A percentile compares a stretch with the other conserved stretches of the same genome.
Conservation (phyloP, 2,888 invertebrate genomes). For the Pelosia muscerda region DNA sequence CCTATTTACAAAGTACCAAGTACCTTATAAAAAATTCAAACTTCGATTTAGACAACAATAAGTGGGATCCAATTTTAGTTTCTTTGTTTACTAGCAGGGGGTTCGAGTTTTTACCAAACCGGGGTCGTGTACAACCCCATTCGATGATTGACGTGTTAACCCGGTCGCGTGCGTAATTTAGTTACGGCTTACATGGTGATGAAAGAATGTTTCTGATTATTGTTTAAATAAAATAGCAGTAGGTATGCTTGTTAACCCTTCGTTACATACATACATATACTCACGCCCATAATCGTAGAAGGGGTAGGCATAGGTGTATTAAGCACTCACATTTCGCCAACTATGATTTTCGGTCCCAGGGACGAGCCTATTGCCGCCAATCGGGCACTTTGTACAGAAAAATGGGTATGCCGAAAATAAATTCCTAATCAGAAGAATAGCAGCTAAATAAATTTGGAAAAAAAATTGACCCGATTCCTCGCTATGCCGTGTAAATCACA, state of each 20-base stretch:
- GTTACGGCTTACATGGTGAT: slow-evolving; percentile 46
- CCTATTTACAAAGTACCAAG: slow-evolving; percentile 30
- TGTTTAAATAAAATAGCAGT: background rate
- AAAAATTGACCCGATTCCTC: too few relatives aligned
- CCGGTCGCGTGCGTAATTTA: slow-evolving; percentile 54
- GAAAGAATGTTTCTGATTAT: slow-evolving; percentile 17
- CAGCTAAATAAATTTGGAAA: too few relatives aligned
- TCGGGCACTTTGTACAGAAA: too few relatives aligned
- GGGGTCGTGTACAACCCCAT: slow-evolving; percentile 54
- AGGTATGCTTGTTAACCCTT: background rate
- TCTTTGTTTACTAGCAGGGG: slow-evolving; percentile 63
- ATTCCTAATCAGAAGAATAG: too few relatives aligned
- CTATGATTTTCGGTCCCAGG: too few relatives aligned
- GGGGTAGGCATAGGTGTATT: too few relatives aligned
- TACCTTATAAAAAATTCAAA: slow-evolving; percentile 67
- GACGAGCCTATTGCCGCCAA: too few relatives aligned
- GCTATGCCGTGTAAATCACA: too few relatives aligned
- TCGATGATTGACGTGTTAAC: slow-evolving; percentile 60
- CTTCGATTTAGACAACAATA: slow-evolving; percentile 63
- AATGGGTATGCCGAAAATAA: too few relatives aligned
- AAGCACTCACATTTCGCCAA: too few relatives aligned
- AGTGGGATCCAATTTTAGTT: slow-evolving; percentile 68
- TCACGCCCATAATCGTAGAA: too few relatives aligned
- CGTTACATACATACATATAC: too few relatives aligned
- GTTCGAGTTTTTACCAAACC: slow-evolving; percentile 55